Evolutionary conservation across 2,797 vertebrate species (phyloP).

Genomic region (Crenuchus spilurus): DNA sequence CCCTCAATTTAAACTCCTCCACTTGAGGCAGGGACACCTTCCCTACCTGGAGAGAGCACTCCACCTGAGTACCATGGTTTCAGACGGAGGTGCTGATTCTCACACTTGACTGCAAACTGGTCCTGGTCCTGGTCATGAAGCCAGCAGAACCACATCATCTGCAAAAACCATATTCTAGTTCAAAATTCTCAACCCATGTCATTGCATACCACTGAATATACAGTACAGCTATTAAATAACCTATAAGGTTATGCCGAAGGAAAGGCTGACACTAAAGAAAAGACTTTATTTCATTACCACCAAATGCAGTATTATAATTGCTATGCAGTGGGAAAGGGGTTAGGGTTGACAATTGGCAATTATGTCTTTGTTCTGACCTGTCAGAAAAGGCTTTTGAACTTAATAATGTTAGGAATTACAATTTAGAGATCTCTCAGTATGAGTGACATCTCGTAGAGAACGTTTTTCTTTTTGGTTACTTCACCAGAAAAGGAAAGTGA

Average conservation of each 20-base stretch:
- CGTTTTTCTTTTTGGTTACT: not conserved
- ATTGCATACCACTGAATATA: not conserved
- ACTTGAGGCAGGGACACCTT: too few relatives aligned
- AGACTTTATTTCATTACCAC: not conserved
- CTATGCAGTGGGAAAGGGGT: not conserved
- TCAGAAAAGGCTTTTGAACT: constrained; percentile 2
- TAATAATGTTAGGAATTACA: constrained; percentile 1
- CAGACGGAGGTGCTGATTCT: too few relatives aligned
- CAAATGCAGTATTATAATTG: not conserved
- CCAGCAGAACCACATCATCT: too few relatives aligned
- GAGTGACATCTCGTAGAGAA: not conserved
- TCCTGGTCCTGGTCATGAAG: too few relatives aligned
- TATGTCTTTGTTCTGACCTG: constrained; percentile 7
- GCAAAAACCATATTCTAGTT: too few relatives aligned
- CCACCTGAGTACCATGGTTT: too few relatives aligned
- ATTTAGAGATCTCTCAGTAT: not conserved
- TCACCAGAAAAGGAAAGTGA: constrained; percentile 6
- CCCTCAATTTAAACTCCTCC: too few relatives aligned
- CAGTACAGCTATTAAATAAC: not conserved
- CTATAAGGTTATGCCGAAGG: not conserved
- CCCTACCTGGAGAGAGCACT: too few relatives aligned
- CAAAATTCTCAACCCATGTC: too few relatives aligned
- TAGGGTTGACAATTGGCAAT: not conserved
- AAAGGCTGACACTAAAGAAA: not conserved
- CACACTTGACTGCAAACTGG: too few relatives aligned